These are phyloP conservation scores for Neosalanx taihuensis DNA, from an alignment of 2,797 vertebrate species.

Conservation along the genomic window DNA sequence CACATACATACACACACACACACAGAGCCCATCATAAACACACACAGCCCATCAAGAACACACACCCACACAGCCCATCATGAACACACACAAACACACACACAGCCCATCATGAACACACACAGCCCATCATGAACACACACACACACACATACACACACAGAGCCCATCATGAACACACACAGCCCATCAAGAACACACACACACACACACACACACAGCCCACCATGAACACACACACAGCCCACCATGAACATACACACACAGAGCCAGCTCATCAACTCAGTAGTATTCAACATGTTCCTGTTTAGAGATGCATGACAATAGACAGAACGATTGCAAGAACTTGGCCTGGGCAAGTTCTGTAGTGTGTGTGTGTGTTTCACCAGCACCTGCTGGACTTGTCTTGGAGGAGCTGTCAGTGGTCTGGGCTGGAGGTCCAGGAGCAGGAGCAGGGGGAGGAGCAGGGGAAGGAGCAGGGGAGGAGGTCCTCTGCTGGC, in stretches of 20 bases:
- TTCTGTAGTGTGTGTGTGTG: neutral
- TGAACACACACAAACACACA: neutral
- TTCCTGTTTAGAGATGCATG: no score
- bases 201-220: neutral
- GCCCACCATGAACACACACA: conserved; percentile 5
- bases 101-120: neutral
- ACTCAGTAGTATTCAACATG: no score
- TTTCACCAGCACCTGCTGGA: conserved; percentile 41
- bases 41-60: neutral
- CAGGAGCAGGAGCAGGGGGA: conserved; percentile 7
- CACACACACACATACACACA: conserved; percentile 5
- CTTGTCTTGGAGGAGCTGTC: conserved; percentile 16
- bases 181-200: neutral
- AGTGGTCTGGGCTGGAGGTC: conserved; percentile 4
- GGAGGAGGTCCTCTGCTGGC: conserved; percentile 13
- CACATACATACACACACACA: conserved; percentile 2
- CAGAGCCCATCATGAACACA: neutral
- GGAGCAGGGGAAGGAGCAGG: conserved; percentile 8
- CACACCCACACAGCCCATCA: neutral
- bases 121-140: conserved; percentile 2
- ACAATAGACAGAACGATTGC: no score
- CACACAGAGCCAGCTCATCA: neutral
- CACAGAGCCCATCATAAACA: neutral
- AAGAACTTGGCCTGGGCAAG: no score
- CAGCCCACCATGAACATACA: neutral